Evolutionary conservation across 2,797 vertebrate species (phyloP).

Genomic region (Rhinella marina): DNA sequence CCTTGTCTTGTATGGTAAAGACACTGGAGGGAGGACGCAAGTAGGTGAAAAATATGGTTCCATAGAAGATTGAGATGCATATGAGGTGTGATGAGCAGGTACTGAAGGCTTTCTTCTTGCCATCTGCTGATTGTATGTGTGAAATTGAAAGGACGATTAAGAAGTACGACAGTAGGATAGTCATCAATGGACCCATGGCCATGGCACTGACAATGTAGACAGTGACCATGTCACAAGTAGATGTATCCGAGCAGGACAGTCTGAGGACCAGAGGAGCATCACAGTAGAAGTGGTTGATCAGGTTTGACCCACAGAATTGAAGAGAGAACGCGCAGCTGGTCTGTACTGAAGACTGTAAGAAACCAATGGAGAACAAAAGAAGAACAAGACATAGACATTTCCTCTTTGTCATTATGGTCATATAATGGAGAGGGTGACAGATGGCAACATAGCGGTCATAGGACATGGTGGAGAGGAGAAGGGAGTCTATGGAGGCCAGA

Average conservation of each 20-base stretch:
- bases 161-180: slow-evolving; percentile 63
- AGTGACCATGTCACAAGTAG: slow-evolving; percentile 53
- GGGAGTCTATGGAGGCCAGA: slow-evolving; percentile 62
- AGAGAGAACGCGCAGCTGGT: slow-evolving; percentile 58
- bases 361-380: slow-evolving; percentile 26
- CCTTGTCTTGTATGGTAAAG: slow-evolving; percentile 21
- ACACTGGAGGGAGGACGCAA: slow-evolving; percentile 9
- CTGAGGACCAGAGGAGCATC: slow-evolving; percentile 66
- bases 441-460: slow-evolving; percentile 67
- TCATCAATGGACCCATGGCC: slow-evolving; percentile 60
- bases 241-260: slow-evolving; percentile 62
- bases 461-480: slow-evolving; percentile 64
- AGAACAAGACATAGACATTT: slow-evolving; percentile 61
- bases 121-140: slow-evolving; percentile 57
- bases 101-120: slow-evolving; percentile 59
- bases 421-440: slow-evolving; percentile 66
- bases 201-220: slow-evolving; percentile 39
- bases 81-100: slow-evolving; percentile 65
- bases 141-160: slow-evolving; percentile 63
- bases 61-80: slow-evolving; percentile 66
- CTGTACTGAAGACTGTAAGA: slow-evolving; percentile 3
- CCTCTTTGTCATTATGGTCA: slow-evolving; percentile 62
- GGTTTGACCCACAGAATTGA: slow-evolving; percentile 60
- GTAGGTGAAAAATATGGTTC: slow-evolving; percentile 64
- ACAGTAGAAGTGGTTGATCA: slow-evolving; percentile 66